A percentile compares a stretch with the other conserved stretches of the same genome.
Evolutionary conservation across 2,888 invertebrate genomes (phyloP).

Genomic region (Heliconius erato): DNA sequence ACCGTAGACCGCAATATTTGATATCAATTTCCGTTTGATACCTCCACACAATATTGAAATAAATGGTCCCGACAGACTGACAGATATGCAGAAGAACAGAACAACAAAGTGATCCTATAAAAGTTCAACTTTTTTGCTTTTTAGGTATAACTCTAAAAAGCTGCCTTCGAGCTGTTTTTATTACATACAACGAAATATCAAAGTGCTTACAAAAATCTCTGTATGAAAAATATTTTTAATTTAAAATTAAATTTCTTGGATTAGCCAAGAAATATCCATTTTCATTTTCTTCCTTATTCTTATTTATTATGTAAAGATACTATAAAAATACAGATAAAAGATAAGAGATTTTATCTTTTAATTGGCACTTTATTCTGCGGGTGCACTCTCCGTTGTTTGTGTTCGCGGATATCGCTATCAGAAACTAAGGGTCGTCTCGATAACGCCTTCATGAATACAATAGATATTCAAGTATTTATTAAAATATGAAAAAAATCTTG

Average conservation of each 20-base stretch:
- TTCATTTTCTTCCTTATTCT: background rate
- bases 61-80: too few relatives aligned
- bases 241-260: background rate
- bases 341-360: constrained; percentile 44
- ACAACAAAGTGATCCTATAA: too few relatives aligned
- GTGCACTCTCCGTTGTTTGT: constrained; percentile 35
- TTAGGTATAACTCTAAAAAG: too few relatives aligned
- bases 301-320: background rate
- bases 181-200: too few relatives aligned
- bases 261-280: background rate
- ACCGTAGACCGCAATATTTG: too few relatives aligned
- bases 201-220: too few relatives aligned
- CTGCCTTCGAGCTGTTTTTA: too few relatives aligned
- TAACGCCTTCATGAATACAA: constrained; percentile 14
- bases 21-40: too few relatives aligned
- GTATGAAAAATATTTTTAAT: background rate
- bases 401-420: constrained; percentile 17
- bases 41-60: too few relatives aligned
- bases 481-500: background rate
- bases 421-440: constrained; percentile 17
- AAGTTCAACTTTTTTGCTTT: too few relatives aligned
- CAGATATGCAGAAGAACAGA: too few relatives aligned
- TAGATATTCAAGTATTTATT: constrained; percentile 10
- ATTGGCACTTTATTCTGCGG: constrained; percentile 39
- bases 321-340: background rate